Base-by-base conservation (phyloP, 2,113 vertebrate species). In the Microcebus ravelobensis region DNA sequence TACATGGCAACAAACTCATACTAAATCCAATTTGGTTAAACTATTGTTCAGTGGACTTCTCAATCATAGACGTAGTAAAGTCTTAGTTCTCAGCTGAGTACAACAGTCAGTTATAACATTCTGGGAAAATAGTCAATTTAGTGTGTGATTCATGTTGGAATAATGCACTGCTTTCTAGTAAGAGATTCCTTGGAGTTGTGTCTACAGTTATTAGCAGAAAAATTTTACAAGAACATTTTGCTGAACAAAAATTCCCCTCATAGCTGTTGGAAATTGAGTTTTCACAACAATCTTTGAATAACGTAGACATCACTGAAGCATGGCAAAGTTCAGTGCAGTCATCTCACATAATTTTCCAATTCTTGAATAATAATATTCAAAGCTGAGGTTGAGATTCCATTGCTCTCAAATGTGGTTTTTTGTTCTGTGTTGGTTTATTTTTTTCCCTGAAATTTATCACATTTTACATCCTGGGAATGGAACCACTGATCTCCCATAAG, bases 91-190 rank as follows among this genome's bases (percentile, higher is more conserved):
- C 74, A 25, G 88, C 1, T 73, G 59, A 85, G 39, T 89, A 48
- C 48, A 77, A 29, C 14, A 57, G 93, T 91, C 77, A 55, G 55
- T 90, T 96, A 50, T 31, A 97, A 91, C 86, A 82, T 96, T 92
- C 93, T 97, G 96, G 96, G 90, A 94, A 97, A 96, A 87, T 4
- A 92, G 86, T 94, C 87, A 96, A 7, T 86, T 91, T 52, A 70
- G 79, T 39, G 79, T 83, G 39, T 98, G 98, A 98, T 97, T 98
- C 98, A 98, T 95, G 71, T 84, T 93, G 82, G 84, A 97, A 91
- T 93, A 83, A 96, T 82, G 84, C 29, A 11, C 57, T 98, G 98
- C 98, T 98, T 98, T 98, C 97, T 98, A 98, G 97, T 96, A 98
- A 98, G 96, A 96, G 88, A 98, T 98, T 96, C 80, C 85, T 96